Evolutionary conservation across 2,888 invertebrate species (phyloP).

Genomic region (Phyllotreta striolata): DNA sequence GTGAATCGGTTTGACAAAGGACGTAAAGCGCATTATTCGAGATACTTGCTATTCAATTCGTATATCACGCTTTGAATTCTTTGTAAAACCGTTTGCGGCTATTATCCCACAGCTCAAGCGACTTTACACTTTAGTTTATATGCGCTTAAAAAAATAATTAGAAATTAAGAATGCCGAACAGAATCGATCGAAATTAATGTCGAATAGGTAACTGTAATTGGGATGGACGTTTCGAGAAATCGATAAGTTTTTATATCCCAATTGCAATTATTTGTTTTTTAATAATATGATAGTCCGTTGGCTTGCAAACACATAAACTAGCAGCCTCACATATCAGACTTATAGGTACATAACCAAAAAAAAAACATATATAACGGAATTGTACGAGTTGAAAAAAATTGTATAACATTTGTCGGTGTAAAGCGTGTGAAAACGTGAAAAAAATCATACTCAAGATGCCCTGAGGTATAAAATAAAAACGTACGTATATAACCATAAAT

Average conservation of each 20-base stretch:
- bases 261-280: slow-evolving; percentile 20
- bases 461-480: slow-evolving; percentile 51
- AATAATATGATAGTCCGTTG: slow-evolving; percentile 49
- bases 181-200: slow-evolving; percentile 20
- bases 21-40: too few relatives aligned
- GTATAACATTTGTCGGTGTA: slow-evolving; percentile 17
- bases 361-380: slow-evolving; percentile 39
- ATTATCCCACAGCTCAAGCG: slow-evolving; percentile 32
- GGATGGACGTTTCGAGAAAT: too few relatives aligned
- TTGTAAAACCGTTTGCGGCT: slow-evolving; percentile 4
- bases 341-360: slow-evolving; percentile 49
- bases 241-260: not conserved
- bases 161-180: slow-evolving; percentile 20
- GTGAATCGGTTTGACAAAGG: too few relatives aligned
- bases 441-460: slow-evolving; percentile 51
- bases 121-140: slow-evolving; percentile 22
- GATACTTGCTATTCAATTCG: not conserved
- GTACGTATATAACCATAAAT: slow-evolving; percentile 45
- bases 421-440: slow-evolving; percentile 25
- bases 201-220: not conserved
- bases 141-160: slow-evolving; percentile 15
- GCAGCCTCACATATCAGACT: slow-evolving; percentile 59
- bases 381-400: slow-evolving; percentile 29
- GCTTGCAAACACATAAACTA: slow-evolving; percentile 56
- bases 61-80: slow-evolving; percentile 1